A percentile compares a stretch with the other conserved stretches of the same genome.
These are phyloP conservation scores for Silurus meridionalis DNA, from an alignment of 2,113 vertebrate species.

Conservation along the genomic window DNA sequence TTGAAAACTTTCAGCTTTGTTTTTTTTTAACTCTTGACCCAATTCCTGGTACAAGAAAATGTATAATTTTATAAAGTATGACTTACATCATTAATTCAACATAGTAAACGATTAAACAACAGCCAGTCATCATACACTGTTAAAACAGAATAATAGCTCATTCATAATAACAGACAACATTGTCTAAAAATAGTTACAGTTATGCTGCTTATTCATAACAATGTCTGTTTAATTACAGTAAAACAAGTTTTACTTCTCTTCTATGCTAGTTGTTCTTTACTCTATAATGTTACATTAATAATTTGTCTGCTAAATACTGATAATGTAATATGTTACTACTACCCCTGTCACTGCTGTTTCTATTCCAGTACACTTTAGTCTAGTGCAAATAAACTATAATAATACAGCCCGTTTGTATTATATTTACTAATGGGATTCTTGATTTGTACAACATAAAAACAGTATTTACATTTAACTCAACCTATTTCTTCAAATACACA, in stretches of 20 bases:
- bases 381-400: not conserved
- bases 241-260: not conserved
- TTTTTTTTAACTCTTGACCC: not conserved
- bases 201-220: not conserved
- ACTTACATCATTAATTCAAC: not conserved
- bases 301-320: too few species aligned
- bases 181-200: not conserved
- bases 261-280: not conserved
- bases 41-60: not conserved
- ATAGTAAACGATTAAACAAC: not conserved
- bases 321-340: not conserved
- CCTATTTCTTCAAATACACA: not conserved
- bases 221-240: not conserved
- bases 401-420: not conserved
- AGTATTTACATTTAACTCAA: not conserved
- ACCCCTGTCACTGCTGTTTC: not conserved
- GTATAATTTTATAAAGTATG: not conserved
- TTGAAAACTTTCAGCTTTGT: not conserved
- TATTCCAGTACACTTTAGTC: too few species aligned
- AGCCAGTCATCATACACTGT: not conserved
- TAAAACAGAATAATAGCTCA: not conserved
- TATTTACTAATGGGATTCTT: not conserved
- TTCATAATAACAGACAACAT: not conserved
- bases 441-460: not conserved
- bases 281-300: not conserved